Evolutionary conservation across 2,113 vertebrate species (phyloP), one percentile per base, ranked within the genome.

Genomic region (Nestor notabilis): DNA sequence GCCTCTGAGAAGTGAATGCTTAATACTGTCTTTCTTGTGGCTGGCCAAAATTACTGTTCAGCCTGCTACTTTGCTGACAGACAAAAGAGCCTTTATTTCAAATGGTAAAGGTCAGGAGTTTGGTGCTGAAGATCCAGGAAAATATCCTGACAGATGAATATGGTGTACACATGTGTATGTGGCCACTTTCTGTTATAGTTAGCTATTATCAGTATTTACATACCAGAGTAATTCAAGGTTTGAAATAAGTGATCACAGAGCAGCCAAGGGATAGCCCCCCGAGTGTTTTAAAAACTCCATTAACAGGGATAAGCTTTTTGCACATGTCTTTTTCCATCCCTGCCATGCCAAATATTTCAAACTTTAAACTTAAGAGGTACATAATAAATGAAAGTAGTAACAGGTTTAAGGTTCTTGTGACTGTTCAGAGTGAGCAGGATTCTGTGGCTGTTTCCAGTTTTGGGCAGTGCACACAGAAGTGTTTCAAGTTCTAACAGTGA

Each of bases 61-160:
- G 83, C 7, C 69, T 81, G 29, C 18, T 77, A 65, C 41, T 85
- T 79, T 85, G 9, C 33, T 88, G 83, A 71, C 21, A 86, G 82
- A 91, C 82, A 94, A 92, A 93, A 90, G 50, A 83, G 11, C 21
- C 50, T 88, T 90, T 96, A 75, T 93, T 94, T 92, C n/a, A 81
- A 74, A 35, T 19, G 7, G 33, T 65, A 81, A 88, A 84, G 37
- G 75, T 78, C 50, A 61, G 33, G 19, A 10, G 23, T 19, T 90
- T 70, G 31, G 23, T 88, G 33, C 31, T 86, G 75, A 94, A 94
- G 90, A 85, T 17, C 37, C 76, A 80, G 25, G 12, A 91, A 93
- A 90, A 66, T 85, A 70, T 77, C 13, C 49, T 43, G 75, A 61
- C 21, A 61, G 65, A 60, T 58, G 4, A 89, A 70, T 90, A 61